Evolutionary conservation across 1,140 invertebrate genomes (phyloP), one percentile per base, ranked within the genome.

Genomic region (Drosophila tristis): DNA sequence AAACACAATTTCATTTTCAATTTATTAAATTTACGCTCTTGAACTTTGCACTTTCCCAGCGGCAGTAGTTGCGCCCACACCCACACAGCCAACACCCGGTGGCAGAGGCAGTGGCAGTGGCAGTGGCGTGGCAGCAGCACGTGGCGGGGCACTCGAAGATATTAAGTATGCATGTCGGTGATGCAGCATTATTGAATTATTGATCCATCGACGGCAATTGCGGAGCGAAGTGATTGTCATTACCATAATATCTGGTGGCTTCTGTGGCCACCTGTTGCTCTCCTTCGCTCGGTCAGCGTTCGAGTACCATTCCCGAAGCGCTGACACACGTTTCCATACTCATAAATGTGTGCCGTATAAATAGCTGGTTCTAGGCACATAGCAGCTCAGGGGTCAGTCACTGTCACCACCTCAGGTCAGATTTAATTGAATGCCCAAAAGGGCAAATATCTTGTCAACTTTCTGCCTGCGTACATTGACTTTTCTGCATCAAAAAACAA

Each of bases 1-100:
- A 73, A 81, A 72, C 68, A 82, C 74, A 78, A 75, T 75, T 81
- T 78, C 47, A 66, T 58, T 78, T 82, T 82, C 59, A 68, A 78
- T 74, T 82, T 87, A 75, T 67, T 68, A 72, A 78, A 66, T 74
- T 74, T 60, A 44, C 26, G 76, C 58, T 49, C 45, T 50, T 75
- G 57, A 84, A 61, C 78, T 74, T 53, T 67, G 68, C 23, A 16
- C 67, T 56, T 51, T 60, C 56, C 45, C 50, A 13, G 6, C 16
- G 42, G 44, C 58, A 25, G 39, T 55, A 44, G 8, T 25, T 13
- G 20, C 48, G 29, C n/a, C 25, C 23, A 31, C 16, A 26, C 15
- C 7, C 13, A 16, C 16, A n/a, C 13, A n/a, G 11, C 44, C 23
- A 45, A 53, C 54, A 48, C 39, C 49, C 53, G 47, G 16, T 60